Base-by-base conservation (phyloP, 2,113 vertebrate genomes). In the Martes martes region DNA sequence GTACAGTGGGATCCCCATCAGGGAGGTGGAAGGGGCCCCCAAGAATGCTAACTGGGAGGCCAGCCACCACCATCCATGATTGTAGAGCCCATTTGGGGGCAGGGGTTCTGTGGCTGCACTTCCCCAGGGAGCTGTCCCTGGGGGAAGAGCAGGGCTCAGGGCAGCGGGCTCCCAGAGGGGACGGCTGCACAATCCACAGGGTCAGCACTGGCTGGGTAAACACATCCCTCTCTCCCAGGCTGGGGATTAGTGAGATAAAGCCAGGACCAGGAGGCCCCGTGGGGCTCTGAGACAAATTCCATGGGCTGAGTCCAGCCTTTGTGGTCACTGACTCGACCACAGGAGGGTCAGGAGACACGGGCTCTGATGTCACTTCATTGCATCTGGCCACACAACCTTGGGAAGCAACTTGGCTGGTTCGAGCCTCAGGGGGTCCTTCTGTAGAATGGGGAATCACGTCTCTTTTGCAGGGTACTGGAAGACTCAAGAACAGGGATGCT, bases 241-340 rank as follows among this genome's bases (percentile, higher is more conserved):
- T 0, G 0, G 81, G 97, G 96, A 97, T 97, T 97, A 97, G 67
- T 16, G 13, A 23, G 61, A 95, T 28, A 96, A 96, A 97, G 55
- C 50, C 67, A 57, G 36, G 33, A 6, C 19, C 11, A 8, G 13
- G 71, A 69, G 69, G 21, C 47, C 65, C 65, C 2, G 4, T 1
- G 2, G 86, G 57, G 59, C 89, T 69, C 59, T 9, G 91, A 36
- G 81, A 26, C 23, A 55, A 47, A 96, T 95, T 79, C 97, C 82
- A 31, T 0, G 6, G 59, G 59, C 81, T 86, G 89, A 89, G 11
- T 13, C 16, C 55, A 24, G 57, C 82, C 65, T 67, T 39, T 6
- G 2, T 0, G 31, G 73, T 89, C 96, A 87, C 47, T 93, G 96
- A 92, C 89, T 18, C 0, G 0, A 55, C n/a, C 2, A 5, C 28